These are phyloP conservation scores for Herminia tarsipennalis DNA, from an alignment of 2,888 invertebrate species.

Conservation along the genomic window DNA sequence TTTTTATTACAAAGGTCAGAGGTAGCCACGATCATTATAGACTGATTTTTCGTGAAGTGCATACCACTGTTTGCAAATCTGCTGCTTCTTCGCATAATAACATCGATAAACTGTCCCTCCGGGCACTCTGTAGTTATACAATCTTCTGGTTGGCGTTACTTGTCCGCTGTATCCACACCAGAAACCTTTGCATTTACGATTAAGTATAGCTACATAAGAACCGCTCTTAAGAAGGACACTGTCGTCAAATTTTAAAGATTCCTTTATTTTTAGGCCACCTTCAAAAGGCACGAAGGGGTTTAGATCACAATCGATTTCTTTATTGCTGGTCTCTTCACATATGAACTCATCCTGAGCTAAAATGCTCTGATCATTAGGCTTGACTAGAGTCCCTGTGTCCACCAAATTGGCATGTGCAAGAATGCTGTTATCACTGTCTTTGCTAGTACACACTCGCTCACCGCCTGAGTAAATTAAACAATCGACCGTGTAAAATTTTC, in stretches of 20 bases:
- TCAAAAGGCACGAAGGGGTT: slow-evolving; percentile 63
- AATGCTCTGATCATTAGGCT: slow-evolving; percentile 62
- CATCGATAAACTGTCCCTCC: slow-evolving; percentile 71
- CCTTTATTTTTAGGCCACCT: slow-evolving; percentile 56
- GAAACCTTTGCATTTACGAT: slow-evolving; percentile 52
- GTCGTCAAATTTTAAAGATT: slow-evolving; percentile 46
- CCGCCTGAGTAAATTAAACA: slow-evolving; percentile 71
- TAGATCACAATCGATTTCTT: slow-evolving; percentile 63
- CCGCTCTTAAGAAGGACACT: slow-evolving; percentile 66
- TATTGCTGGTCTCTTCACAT: slow-evolving; percentile 63
- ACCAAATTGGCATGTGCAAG: slow-evolving; percentile 63
- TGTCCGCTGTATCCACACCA: slow-evolving; percentile 73
- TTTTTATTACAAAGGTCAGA: slow-evolving; percentile 2
- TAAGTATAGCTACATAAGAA: slow-evolving; percentile 51
- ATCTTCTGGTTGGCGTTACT: slow-evolving; percentile 46
- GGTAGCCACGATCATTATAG: slow-evolving; percentile 51
- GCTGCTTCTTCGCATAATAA: slow-evolving; percentile 70
- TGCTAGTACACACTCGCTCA: slow-evolving; percentile 70
- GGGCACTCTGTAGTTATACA: slow-evolving; percentile 55
- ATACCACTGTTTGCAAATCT: slow-evolving; percentile 66
- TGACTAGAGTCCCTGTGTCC: slow-evolving; percentile 63
- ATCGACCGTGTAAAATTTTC: slow-evolving; percentile 69
- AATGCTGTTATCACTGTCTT: slow-evolving; percentile 48
- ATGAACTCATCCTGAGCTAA: slow-evolving; percentile 75
- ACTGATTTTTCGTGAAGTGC: slow-evolving; percentile 25